These are phyloP conservation scores for Himalopsyche kuldschensis DNA, from an alignment of 2,888 invertebrate species.

Conservation along the genomic window DNA sequence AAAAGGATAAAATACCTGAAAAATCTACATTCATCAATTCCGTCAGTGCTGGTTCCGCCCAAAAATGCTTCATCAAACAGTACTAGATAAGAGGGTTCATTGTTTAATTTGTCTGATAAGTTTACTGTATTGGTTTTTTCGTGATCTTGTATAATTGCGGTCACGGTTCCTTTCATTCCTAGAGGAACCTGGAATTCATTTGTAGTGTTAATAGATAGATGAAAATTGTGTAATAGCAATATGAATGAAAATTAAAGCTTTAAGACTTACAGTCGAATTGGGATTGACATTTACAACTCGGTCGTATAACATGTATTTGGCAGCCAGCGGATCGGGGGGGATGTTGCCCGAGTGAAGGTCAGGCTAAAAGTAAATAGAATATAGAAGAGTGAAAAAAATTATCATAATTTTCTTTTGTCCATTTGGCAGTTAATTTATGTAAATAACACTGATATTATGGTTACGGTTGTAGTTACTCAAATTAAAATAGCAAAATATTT, in stretches of 20 bases:
- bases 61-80: slow-evolving; percentile 78
- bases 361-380: slow-evolving; percentile 44
- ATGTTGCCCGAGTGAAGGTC: slow-evolving; percentile 59
- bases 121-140: slow-evolving; percentile 52
- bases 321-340: slow-evolving; percentile 68
- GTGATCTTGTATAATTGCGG: slow-evolving; percentile 61
- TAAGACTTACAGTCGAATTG: slow-evolving; percentile 61
- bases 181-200: slow-evolving; percentile 62
- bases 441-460: too few species aligned
- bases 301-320: slow-evolving; percentile 74
- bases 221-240: too few species aligned
- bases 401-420: too few species aligned
- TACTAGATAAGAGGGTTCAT: slow-evolving; percentile 71
- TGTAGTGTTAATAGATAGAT: not conserved
- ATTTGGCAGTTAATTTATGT: too few species aligned
- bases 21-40: slow-evolving; percentile 47
- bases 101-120: slow-evolving; percentile 56
- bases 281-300: slow-evolving; percentile 79
- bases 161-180: slow-evolving; percentile 82
- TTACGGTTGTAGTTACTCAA: too few species aligned
- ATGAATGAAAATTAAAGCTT: not conserved
- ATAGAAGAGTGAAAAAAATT: too few species aligned
- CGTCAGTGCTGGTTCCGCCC: slow-evolving; percentile 58
- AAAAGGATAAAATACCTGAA: slow-evolving; percentile 46
- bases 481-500: too few species aligned